Conservation (phyloP, 2,113 vertebrate species). For the Stegastes partitus region DNA sequence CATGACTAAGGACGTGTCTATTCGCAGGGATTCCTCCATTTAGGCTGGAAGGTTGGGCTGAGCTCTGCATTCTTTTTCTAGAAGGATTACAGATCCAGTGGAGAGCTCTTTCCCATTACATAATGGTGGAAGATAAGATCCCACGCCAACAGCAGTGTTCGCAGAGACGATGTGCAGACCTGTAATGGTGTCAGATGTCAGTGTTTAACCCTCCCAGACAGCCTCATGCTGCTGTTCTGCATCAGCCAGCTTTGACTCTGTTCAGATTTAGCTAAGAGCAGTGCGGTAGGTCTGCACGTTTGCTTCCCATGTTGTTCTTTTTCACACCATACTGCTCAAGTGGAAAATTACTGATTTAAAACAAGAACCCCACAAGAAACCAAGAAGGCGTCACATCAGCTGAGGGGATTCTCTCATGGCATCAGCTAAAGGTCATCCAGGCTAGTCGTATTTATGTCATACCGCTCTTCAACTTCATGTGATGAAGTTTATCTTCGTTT, state of each 20-base stretch:
- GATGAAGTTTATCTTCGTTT: neutral
- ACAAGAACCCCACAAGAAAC: conserved; percentile 30
- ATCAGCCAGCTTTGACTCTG: neutral
- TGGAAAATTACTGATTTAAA: conserved; percentile 41
- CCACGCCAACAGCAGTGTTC: conserved; percentile 23
- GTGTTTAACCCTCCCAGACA: neutral
- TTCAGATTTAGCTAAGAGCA: conserved; percentile 30
- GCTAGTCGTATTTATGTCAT: conserved; percentile 20
- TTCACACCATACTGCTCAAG: conserved; percentile 21
- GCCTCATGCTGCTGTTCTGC: conserved; percentile 10
- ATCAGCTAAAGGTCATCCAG: conserved; percentile 47
- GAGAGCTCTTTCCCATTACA: conserved; percentile 55
- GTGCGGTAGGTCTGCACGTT: neutral
- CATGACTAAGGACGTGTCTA: conserved; percentile 62
- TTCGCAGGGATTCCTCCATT: conserved; percentile 56
- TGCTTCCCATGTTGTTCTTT: neutral
- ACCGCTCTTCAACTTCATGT: neutral
- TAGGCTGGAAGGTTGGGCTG: conserved; percentile 39
- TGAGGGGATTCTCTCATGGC: conserved; percentile 9
- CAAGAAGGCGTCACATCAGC: neutral
- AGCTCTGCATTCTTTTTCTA: conserved; percentile 30
- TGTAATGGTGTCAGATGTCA: conserved; percentile 47
- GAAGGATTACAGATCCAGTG: conserved; percentile 51
- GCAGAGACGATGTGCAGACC: conserved; percentile 58
- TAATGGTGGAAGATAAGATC: conserved; percentile 62